Percentiles rank a stretch among this genome's conserved stretches.
Conservation (phyloP, 2,888 invertebrate species). For the Conomelus anceps region DNA sequence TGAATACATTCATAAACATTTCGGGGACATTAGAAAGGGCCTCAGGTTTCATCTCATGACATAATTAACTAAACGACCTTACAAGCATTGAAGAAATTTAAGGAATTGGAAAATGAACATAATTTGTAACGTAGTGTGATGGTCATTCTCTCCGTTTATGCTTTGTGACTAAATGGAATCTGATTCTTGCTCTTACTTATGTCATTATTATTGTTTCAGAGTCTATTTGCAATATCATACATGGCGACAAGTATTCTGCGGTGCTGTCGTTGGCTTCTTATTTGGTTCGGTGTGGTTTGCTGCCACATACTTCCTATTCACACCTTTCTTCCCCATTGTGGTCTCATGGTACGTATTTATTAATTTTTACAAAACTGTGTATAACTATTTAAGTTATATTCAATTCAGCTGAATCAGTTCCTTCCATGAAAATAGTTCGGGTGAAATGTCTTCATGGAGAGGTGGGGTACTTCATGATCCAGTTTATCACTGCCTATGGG, state of each 20-base stretch:
- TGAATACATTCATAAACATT: too few relatives aligned
- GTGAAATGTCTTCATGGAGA: too few relatives aligned
- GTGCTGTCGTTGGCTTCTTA: conserved; percentile 63
- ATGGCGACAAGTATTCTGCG: conserved; percentile 70
- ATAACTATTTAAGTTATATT: conserved; percentile 12
- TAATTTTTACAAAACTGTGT: not conserved
- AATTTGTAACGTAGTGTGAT: too few relatives aligned
- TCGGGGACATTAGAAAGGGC: too few relatives aligned
- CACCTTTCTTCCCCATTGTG: conserved; percentile 77
- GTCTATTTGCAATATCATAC: conserved; percentile 86
- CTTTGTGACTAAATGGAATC: not conserved
- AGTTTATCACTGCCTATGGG: too few relatives aligned
- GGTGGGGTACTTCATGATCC: too few relatives aligned
- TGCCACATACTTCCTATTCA: conserved; percentile 69
- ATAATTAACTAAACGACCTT: too few relatives aligned
- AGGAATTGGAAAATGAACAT: too few relatives aligned
- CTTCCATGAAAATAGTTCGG: too few relatives aligned
- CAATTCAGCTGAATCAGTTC: conserved; percentile 5
- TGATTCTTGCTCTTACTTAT: not conserved
- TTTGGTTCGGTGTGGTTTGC: conserved; percentile 77
- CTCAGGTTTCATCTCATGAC: too few relatives aligned
- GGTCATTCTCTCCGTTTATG: not conserved
- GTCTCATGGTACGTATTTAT: conserved; percentile 64
- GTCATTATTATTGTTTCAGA: conserved; percentile 46
- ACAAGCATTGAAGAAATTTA: too few relatives aligned